Evolutionary conservation across 2,888 invertebrate species (phyloP), one percentile per base, ranked within the genome.

Genomic region (Patella ulyssiponensis): DNA sequence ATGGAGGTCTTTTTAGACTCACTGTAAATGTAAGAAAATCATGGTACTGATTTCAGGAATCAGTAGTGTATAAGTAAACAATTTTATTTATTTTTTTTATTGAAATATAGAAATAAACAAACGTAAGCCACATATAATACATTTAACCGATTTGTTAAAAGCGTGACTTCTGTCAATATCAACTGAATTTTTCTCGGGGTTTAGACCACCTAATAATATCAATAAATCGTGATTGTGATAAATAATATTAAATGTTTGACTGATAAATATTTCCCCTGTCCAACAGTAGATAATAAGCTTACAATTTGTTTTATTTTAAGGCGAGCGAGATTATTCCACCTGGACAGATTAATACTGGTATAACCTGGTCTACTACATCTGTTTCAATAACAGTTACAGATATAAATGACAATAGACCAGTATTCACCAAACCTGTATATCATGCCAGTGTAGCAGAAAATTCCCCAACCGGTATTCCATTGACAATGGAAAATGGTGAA

Each of bases 341-440:
- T 51, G 77, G 77, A 7, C 76, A 76, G 23, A 53, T 51, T 1
- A 80, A 82, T 3, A 80, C 81, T 71, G 90, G 90, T 14, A 82
- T 83, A 33, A 90, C 90, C 5, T 87, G 88, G 7, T 89, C 91
- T 5, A 88, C 87, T 4, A 91, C 91, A 0, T 88, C 89, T 58
- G 90, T 92, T 9, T 91, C 91, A 1, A 89, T 92, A 33, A 88
- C 89, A n/a, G 86, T 92, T 12, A 83, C 87, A 27, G 92, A 92
- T 83, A 90, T 92, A 54, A 92, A 93, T 82, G 92, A 92, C 84
- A 91, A 92, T 93, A 95, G 94, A 3, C 98, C 98, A 52, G 14
- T 74, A 64, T 86, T 86, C 73, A 83, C 82, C 77, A 77, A 76
- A 0, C 70, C 64, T 1, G 53, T 54, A 20, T 86, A 86, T 74